Percentiles rank a stretch among this genome's conserved stretches.
Conservation (phyloP, 2,888 invertebrate species). For the Agrypnus murinus region DNA sequence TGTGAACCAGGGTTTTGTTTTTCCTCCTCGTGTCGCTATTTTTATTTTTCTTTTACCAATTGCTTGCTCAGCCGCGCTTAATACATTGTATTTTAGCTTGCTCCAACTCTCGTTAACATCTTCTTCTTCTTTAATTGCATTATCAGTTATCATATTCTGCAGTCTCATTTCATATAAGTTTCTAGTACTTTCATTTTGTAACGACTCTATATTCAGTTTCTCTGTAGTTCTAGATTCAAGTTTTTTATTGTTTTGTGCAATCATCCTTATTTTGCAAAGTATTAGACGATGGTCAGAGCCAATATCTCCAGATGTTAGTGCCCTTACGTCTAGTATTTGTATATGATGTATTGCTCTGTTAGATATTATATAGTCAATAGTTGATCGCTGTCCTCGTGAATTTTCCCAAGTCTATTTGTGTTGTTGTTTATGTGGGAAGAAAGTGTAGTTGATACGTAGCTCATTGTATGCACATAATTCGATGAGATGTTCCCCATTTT, state of each 20-base stretch:
- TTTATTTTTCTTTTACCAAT: not conserved
- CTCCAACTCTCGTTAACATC: too few species aligned
- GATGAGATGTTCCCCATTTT: constrained; percentile 4
- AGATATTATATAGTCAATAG: constrained; percentile 11
- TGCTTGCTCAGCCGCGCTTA: not conserved
- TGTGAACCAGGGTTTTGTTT: constrained; percentile 7
- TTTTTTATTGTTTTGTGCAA: constrained; percentile 9
- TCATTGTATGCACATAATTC: not conserved
- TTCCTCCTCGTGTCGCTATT: too few species aligned
- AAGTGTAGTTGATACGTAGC: constrained; percentile 10
- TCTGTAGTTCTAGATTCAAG: not conserved
- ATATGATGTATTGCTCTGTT: constrained; percentile 2
- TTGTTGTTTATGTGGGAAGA: constrained; percentile 4
- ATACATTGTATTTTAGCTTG: too few species aligned
- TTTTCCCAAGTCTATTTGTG: constrained; percentile 4
- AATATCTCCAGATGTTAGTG: constrained; percentile 8
- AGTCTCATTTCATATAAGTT: too few species aligned
- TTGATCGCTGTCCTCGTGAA: constrained; percentile 11
- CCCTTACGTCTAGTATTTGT: constrained; percentile 8
- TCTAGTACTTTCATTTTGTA: too few species aligned
- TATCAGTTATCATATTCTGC: too few species aligned
- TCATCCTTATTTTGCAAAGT: constrained; percentile 7
- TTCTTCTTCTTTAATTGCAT: too few species aligned
- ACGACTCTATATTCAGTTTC: constrained; percentile 4
- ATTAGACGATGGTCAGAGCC: constrained; percentile 13